Evolutionary conservation across 1,140 invertebrate species (phyloP).

Genomic region (Spodoptera litura): DNA sequence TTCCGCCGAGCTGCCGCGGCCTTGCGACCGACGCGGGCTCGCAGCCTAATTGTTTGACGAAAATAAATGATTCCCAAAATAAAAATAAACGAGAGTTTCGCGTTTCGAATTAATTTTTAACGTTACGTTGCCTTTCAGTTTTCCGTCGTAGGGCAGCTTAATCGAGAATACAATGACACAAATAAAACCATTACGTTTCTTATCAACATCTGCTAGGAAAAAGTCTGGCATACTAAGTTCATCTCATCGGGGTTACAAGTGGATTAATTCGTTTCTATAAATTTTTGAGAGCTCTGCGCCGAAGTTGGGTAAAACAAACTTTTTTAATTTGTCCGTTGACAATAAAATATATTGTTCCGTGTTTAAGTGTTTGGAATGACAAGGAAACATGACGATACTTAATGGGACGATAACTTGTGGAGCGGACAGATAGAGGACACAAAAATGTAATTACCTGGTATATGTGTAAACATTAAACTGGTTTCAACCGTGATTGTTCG

Average conservation of each 20-base stretch:
- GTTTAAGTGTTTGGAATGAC: slow-evolving; percentile 41
- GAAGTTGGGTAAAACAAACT: slow-evolving; percentile 23
- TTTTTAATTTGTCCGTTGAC: slow-evolving; percentile 52
- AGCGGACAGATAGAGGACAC: slow-evolving; percentile 64
- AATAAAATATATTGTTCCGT: slow-evolving; percentile 24
- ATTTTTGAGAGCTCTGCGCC: slow-evolving; percentile 35
- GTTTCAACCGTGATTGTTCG: slow-evolving; percentile 68
- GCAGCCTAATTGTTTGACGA: slow-evolving; percentile 80
- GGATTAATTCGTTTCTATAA: slow-evolving; percentile 30
- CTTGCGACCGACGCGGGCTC: slow-evolving; percentile 64
- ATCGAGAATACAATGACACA: slow-evolving; percentile 59
- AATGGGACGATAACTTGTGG: slow-evolving; percentile 71
- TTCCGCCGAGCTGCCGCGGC: slow-evolving; percentile 63
- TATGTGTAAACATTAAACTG: slow-evolving; percentile 75
- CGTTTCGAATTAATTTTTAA: slow-evolving; percentile 79
- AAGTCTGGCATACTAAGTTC: slow-evolving; percentile 41
- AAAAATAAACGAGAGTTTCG: slow-evolving; percentile 79
- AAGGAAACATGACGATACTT: slow-evolving; percentile 46
- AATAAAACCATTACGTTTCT: slow-evolving; percentile 60
- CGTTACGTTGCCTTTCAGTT: slow-evolving; percentile 65
- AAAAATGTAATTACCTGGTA: slow-evolving; percentile 75
- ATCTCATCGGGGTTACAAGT: slow-evolving; percentile 8
- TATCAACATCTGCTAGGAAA: slow-evolving; percentile 51
- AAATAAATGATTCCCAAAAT: slow-evolving; percentile 84
- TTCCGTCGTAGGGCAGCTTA: slow-evolving; percentile 62